These are phyloP conservation scores for Drosophila mojavensis DNA, from an alignment of 1,140 invertebrate species.

Conservation along the genomic window DNA sequence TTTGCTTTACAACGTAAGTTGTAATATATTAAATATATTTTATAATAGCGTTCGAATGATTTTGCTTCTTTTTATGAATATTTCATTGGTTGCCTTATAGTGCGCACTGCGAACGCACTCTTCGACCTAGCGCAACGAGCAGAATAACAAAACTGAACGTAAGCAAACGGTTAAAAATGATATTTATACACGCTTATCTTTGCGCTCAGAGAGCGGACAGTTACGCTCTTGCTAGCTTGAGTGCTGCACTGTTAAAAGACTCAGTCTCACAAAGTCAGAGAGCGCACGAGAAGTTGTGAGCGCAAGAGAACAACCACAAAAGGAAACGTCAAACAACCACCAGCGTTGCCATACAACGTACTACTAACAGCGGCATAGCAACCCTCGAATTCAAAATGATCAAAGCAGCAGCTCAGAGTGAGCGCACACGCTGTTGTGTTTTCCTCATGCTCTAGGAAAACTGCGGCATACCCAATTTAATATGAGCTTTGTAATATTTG, in stretches of 20 bases:
- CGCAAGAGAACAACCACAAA: conserved; percentile 53
- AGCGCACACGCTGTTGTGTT: not conserved
- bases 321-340: conserved; percentile 75
- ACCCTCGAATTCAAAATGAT: too few species aligned
- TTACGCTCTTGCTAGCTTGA: conserved; percentile 9
- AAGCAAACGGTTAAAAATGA: conserved; percentile 40
- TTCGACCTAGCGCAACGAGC: conserved; percentile 21
- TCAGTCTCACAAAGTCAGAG: not conserved
- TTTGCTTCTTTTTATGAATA: conserved; percentile 11
- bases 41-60: conserved; percentile 11
- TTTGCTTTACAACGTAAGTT: conserved; percentile 29
- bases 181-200: conserved; percentile 32
- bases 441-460: conserved; percentile 37
- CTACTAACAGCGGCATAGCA: conserved; percentile 25
- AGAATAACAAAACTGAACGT: conserved; percentile 40
- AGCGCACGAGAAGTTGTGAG: conserved; percentile 7
- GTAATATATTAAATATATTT: conserved; percentile 15
- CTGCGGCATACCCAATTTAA: not conserved
- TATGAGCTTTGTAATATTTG: not conserved
- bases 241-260: conserved; percentile 10
- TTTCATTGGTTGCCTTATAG: conserved; percentile 12
- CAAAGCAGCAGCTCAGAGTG: not conserved
- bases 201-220: conserved; percentile 14
- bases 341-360: conserved; percentile 50
- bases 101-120: conserved; percentile 21